These are phyloP conservation scores for Eumacrocentrus americanus DNA, from an alignment of 2,888 invertebrate genomes.

Conservation along the genomic window DNA sequence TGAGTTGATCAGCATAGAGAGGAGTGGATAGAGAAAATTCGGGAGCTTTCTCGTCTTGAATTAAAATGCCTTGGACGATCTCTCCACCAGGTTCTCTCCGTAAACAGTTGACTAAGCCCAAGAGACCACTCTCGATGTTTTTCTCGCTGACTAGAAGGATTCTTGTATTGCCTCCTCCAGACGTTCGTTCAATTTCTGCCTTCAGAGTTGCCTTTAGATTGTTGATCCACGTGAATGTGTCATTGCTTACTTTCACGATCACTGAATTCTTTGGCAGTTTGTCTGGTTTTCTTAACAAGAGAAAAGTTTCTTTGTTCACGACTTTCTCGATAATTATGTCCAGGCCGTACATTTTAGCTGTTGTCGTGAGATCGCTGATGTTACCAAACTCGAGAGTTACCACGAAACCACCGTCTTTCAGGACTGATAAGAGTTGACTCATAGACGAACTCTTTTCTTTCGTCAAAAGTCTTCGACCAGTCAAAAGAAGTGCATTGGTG, in stretches of 20 bases:
- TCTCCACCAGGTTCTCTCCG: constrained; percentile 75
- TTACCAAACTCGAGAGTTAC: constrained; percentile 43
- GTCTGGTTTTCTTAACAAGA: constrained; percentile 43
- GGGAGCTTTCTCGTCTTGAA: constrained; percentile 68
- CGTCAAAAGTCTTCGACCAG: constrained; percentile 65
- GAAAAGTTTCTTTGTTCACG: constrained; percentile 31
- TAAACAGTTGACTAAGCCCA: constrained; percentile 90
- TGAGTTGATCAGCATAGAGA: constrained; percentile 71
- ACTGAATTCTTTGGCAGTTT: constrained; percentile 45
- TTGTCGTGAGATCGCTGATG: constrained; percentile 23
- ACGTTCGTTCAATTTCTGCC: constrained; percentile 59
- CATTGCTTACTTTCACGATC: constrained; percentile 45
- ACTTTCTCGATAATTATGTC: constrained; percentile 48
- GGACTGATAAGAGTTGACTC: constrained; percentile 29
- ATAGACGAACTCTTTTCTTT: constrained; percentile 36
- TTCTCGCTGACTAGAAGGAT: constrained; percentile 64
- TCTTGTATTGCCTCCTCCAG: constrained; percentile 61
- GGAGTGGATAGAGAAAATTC: constrained; percentile 69
- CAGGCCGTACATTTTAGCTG: constrained; percentile 29
- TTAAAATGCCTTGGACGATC: constrained; percentile 68
- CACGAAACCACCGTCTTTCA: constrained; percentile 47
- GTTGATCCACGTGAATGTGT: constrained; percentile 58
- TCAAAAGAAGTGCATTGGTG: constrained; percentile 63
- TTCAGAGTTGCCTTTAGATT: constrained; percentile 52
- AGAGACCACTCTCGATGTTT: constrained; percentile 66